phyloP scores from a whole-genome alignment of 2,888 invertebrate species.

The Drepanosiphum platanoidis region DNA sequence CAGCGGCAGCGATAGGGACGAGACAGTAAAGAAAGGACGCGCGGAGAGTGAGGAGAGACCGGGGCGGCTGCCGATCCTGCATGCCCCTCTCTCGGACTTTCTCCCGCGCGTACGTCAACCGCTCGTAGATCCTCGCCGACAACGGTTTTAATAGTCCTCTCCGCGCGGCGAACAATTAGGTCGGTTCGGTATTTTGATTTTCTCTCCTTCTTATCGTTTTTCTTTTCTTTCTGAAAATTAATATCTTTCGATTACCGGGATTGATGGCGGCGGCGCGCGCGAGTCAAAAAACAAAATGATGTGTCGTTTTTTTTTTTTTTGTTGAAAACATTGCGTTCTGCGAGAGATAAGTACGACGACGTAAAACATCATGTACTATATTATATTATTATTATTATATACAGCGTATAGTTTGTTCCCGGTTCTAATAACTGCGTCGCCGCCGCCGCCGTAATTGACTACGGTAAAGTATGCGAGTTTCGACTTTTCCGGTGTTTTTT shows the following conservation, averaged over 20 bases:
- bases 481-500: not conserved
- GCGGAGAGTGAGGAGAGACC: too few species aligned
- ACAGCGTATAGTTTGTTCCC: not conserved
- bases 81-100: too few species aligned
- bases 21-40: too few species aligned
- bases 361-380: not conserved
- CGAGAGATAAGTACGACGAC: not conserved
- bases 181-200: not conserved
- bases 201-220: not conserved
- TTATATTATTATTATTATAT: not conserved
- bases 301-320: not conserved
- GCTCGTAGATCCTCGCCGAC: not conserved
- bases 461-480: not conserved
- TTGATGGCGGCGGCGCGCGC: too few species aligned
- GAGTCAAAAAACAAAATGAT: not conserved
- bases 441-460: constrained; percentile 12
- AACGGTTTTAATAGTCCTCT: not conserved
- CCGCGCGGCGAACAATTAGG: not conserved
- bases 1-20: too few species aligned
- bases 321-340: too few species aligned
- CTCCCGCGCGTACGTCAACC: not conserved
- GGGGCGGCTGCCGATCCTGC: too few species aligned
- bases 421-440: not conserved
- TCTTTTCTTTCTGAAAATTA: too few species aligned
- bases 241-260: not conserved